Evolutionary conservation across 2,113 vertebrate species (phyloP), one percentile per base, ranked within the genome.

Genomic region (Neofelis nebulosa): DNA sequence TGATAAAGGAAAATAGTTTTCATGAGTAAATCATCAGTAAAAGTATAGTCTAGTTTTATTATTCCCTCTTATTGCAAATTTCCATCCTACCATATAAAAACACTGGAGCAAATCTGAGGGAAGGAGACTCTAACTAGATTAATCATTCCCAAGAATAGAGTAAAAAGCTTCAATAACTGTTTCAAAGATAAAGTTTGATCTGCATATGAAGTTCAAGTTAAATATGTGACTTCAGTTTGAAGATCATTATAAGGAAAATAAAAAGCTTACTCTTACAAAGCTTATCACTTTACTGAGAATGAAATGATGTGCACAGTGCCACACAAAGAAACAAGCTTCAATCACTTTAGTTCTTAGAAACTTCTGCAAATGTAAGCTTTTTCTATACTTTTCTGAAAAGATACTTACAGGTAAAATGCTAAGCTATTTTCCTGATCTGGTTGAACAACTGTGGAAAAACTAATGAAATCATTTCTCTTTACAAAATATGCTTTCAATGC

Each of bases 181-280:
- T 98, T 95, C 57, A 95, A 95, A 97, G 52, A 97, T 48, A 97
- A 96, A 63, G 23, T 89, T 61, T 92, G 48, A 38, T 76, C 13
- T 86, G 36, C 7, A 85, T 8, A 15, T 92, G 88, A 96, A 97
- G 79, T 82, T 97, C 84, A 89, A 41, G 89, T 89, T 78, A 33
- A 57, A 98, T 33, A 84, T 63, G 21, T 82, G 79, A 95, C 63
- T 97, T 95, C 63, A 92, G 36, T 85, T 66, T 95, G 52, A 95
- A 85, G 65, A 85, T 96, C 38, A 50, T 55, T 57, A 25, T 45
- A 73, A 96, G 66, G 31, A 89, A 85, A 81, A 97, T 50, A 91
- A 82, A 93, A 97, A 52, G 45, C 41, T 97, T 89, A 61, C 41
- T 94, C 38, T 50, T 55, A 45, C 94, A 92, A 45, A 94, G 68